Base-by-base conservation (phyloP, 2,888 invertebrate species). In the Leistus spinibarbis region DNA sequence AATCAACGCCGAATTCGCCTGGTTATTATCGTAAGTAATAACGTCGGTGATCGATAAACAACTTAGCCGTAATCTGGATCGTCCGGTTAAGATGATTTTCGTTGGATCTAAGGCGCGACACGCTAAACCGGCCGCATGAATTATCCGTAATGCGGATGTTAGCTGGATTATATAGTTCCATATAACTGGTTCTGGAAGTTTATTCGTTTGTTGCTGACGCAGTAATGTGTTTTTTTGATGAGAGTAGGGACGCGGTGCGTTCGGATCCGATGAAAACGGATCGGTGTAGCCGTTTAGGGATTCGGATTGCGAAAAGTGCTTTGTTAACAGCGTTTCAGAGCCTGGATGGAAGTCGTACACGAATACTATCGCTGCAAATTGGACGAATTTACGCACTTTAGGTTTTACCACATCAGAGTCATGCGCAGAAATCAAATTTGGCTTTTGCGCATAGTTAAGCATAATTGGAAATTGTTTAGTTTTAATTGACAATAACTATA, bases 121-220 rank as follows among this genome's bases (percentile, higher is more conserved):
- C 0, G 94, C 93, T 79, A 95, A 86, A 60, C 92, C 91, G 40
- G 90, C 89, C 54, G 88, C 91, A 86, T 99, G 99, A 79, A 99
- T 94, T 76, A 94, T 92, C 74, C 98, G 90, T 78, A 99, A 87
- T 0, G 96, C 98, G 2, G 97, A 95, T 27, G 97, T 97, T 78
- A 99, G 88, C 86, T 99, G 98, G 80, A 99, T 96, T 65, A 99
- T 91, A 81, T 97, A 94, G 80, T 95, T 95, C 99, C 99, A 99
- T 79, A 99, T 91, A 69, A 95, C 91, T 54, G 94, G 92, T 84
- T 99, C 99, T 0, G 97, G 94, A 78, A 98, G 88, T 79, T 86
- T 86, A 13, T 89, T 88, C 79, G 90, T 91, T 72, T 92, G 92
- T 78, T 92, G 92, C 69, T 93, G 93, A 66, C 93, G 89, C 1